Percentiles rank a stretch among this genome's conserved stretches.
phyloP scores from a whole-genome alignment of 2,797 vertebrate species.

The Hippocampus kuda region DNA sequence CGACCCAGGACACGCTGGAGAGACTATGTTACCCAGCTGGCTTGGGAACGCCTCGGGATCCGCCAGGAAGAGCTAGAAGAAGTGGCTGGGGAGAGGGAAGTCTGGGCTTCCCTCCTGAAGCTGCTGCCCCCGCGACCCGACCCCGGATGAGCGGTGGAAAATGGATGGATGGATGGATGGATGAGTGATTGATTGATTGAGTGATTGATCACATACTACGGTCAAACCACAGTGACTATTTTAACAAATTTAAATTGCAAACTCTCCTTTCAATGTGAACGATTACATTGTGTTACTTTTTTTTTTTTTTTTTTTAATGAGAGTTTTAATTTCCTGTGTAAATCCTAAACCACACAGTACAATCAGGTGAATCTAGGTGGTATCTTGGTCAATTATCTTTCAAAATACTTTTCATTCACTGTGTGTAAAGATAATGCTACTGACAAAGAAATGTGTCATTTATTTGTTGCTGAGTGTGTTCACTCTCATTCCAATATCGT shows the following conservation, averaged over 20 bases:
- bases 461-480: background rate
- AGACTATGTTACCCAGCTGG: too few relatives aligned
- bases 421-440: background rate
- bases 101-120: too few relatives aligned
- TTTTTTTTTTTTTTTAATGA: background rate
- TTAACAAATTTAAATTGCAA: background rate
- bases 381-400: constrained; percentile 3
- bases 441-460: background rate
- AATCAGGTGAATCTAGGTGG: background rate
- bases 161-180: too few relatives aligned
- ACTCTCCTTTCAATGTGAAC: background rate
- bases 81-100: too few relatives aligned
- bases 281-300: background rate
- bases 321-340: background rate
- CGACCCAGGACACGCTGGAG: too few relatives aligned
- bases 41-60: too few relatives aligned
- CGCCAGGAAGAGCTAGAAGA: too few relatives aligned
- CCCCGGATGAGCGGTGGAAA: too few relatives aligned
- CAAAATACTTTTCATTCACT: background rate
- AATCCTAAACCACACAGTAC: background rate
- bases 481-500: background rate
- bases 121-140: too few relatives aligned
- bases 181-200: too few relatives aligned
- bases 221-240: too few relatives aligned
- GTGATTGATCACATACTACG: too few relatives aligned